phyloP scores from a whole-genome alignment of 1,140 invertebrate genomes.

The Papilio helenus region DNA sequence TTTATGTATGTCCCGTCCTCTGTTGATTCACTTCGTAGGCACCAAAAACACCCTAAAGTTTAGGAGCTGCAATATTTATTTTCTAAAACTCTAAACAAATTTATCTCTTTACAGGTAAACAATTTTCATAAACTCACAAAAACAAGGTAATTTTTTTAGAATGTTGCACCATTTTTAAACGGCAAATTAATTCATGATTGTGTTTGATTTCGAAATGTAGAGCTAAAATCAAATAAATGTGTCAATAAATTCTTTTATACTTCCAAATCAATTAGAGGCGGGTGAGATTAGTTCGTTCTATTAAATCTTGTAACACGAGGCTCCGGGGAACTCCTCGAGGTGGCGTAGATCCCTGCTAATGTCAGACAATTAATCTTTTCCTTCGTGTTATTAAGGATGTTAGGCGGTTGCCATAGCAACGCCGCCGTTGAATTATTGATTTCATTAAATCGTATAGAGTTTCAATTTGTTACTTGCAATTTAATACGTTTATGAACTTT shows the following conservation, averaged over 20 bases:
- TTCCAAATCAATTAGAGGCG: background rate
- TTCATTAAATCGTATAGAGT: conserved; percentile 12
- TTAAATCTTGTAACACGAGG: conserved; percentile 18
- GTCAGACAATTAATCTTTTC: conserved; percentile 18
- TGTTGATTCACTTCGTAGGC: too few species aligned
- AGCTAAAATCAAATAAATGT: background rate
- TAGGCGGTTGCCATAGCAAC: background rate
- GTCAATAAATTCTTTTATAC: background rate
- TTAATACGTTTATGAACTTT: background rate
- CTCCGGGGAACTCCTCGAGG: background rate
- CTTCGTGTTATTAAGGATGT: conserved; percentile 20
- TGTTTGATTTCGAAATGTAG: background rate
- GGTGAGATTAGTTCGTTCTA: conserved; percentile 15
- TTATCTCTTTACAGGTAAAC: too few species aligned
- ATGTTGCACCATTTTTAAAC: too few species aligned
- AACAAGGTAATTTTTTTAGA: too few species aligned
- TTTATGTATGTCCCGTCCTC: too few species aligned
- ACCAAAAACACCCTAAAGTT: too few species aligned
- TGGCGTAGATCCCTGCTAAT: conserved; percentile 17
- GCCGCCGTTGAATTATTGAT: background rate
- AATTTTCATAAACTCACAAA: too few species aligned
- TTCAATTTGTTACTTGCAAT: background rate
- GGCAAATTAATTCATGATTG: too few species aligned
- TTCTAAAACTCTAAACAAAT: too few species aligned
- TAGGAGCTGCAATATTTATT: too few species aligned